phyloP scores from a whole-genome alignment of 1,140 invertebrate genomes.

The Halictus rubicundus region DNA sequence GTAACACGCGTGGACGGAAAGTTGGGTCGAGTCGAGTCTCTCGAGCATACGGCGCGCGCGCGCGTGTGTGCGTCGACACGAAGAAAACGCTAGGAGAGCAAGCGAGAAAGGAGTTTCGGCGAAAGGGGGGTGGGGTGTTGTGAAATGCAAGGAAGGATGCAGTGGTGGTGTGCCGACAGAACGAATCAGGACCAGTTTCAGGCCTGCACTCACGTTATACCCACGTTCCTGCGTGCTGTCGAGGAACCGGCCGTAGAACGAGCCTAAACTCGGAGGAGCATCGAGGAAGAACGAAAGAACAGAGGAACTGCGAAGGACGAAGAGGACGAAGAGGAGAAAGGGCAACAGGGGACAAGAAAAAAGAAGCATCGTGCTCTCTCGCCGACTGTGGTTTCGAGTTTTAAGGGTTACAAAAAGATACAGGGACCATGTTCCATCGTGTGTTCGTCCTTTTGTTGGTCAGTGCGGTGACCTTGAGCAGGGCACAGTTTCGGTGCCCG shows the following conservation, averaged over 20 bases:
- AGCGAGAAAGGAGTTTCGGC: constrained; percentile 74
- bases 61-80: background rate
- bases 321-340: background rate
- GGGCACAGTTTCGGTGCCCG: constrained; percentile 85
- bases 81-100: constrained; percentile 54
- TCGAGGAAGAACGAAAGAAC: background rate
- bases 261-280: background rate
- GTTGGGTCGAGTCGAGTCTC: background rate
- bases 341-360: background rate
- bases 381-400: background rate
- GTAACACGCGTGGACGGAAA: constrained; percentile 31
- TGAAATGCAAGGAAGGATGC: constrained; percentile 71
- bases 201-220: constrained; percentile 64
- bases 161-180: constrained; percentile 70
- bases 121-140: constrained; percentile 69
- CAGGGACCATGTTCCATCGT: constrained; percentile 20
- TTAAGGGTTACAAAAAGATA: background rate
- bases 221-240: constrained; percentile 42
- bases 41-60: background rate
- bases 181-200: constrained; percentile 74
- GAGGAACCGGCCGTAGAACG: constrained; percentile 18
- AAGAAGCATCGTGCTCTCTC: background rate
- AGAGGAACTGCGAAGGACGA: no score
- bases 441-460: constrained; percentile 25
- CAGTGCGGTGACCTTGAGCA: constrained; percentile 31